Evolutionary conservation across 1,140 invertebrate species (phyloP).

Genomic region (Anadara kagoshimensis): DNA sequence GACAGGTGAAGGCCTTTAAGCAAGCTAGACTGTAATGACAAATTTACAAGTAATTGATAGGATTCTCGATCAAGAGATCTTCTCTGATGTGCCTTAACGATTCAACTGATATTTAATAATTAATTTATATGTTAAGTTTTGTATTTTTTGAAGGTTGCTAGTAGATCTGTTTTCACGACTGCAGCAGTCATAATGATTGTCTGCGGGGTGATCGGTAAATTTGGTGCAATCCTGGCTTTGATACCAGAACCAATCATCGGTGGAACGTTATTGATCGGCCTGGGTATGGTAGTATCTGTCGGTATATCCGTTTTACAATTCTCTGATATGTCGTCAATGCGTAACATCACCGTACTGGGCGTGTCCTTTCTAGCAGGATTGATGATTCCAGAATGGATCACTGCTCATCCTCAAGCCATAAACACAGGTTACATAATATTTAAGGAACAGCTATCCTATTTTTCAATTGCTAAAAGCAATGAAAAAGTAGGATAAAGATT

Average conservation of each 20-base stretch:
- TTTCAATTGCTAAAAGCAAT: not conserved
- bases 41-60: no score
- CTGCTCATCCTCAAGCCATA: conserved; percentile 78
- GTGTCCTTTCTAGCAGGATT: conserved; percentile 89
- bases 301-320: conserved; percentile 84
- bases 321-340: conserved; percentile 85
- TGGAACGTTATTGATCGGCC: conserved; percentile 73
- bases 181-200: conserved; percentile 84
- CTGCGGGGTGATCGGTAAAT: conserved; percentile 82
- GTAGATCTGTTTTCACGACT: conserved; percentile 76
- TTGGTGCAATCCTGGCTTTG: conserved; percentile 87
- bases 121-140: not conserved
- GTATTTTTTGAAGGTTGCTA: conserved; percentile 47
- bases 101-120: no score
- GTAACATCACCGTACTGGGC: conserved; percentile 89
- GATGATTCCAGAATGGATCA: conserved; percentile 82
- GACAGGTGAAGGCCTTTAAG: no score
- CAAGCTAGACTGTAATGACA: no score
- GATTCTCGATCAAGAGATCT: no score
- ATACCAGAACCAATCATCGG: conserved; percentile 90
- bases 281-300: conserved; percentile 68
- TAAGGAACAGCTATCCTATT: not conserved
- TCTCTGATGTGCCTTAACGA: no score
- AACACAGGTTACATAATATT: conserved; percentile 77
- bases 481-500: no score